A percentile compares a stretch with the other conserved stretches of the same genome.
Evolutionary conservation across 2,113 vertebrate species (phyloP).

Genomic region (Aegithalos caudatus): DNA sequence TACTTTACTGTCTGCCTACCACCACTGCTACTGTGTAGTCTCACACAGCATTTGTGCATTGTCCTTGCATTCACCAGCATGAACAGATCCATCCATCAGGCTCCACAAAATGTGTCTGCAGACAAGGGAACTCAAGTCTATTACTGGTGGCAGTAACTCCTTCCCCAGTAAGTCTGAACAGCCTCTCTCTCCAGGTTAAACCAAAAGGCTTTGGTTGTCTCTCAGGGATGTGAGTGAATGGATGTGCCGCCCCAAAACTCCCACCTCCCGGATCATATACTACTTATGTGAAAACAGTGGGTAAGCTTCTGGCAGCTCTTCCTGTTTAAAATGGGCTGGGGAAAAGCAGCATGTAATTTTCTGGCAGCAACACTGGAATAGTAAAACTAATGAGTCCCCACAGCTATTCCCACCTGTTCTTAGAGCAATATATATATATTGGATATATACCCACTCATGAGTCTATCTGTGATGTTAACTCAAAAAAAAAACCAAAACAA

Average conservation of each 20-base stretch:
- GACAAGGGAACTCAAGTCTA: background rate
- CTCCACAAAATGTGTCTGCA: background rate
- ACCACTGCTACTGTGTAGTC: background rate
- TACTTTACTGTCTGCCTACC: background rate
- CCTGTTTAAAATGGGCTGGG: background rate
- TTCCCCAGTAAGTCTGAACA: background rate
- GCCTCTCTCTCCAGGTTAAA: background rate
- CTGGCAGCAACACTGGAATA: background rate
- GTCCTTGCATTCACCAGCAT: background rate
- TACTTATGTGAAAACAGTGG: background rate
- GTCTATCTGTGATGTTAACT: background rate
- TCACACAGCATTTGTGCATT: background rate
- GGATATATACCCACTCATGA: background rate
- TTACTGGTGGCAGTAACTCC: background rate
- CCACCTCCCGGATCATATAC: background rate
- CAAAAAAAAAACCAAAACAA: background rate
- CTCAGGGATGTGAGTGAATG: background rate
- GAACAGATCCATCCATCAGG: background rate
- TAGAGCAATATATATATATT: background rate
- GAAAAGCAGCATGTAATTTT: slow-evolving; percentile 2
- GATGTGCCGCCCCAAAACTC: background rate
- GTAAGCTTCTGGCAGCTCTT: background rate
- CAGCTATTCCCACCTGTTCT: slow-evolving; percentile 12
- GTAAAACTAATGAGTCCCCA: background rate
- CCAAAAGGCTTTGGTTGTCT: background rate